Evolutionary conservation across 2,797 vertebrate genomes (phyloP).

Genomic region (Anableps anableps): DNA sequence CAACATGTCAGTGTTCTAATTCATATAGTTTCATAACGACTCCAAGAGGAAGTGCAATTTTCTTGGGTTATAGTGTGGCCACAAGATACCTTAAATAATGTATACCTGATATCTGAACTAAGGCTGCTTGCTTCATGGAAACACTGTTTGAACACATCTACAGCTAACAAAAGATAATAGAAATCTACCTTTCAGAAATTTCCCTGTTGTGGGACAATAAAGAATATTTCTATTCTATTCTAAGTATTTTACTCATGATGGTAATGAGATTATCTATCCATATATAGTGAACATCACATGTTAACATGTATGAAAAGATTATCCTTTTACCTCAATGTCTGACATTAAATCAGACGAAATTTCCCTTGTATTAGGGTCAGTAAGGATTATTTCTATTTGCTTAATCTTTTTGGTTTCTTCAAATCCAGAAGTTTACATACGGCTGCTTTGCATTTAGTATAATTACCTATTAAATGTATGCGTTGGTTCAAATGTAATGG

Average conservation of each 20-base stretch:
- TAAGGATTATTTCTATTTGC: background rate
- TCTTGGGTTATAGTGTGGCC: constrained; percentile 5
- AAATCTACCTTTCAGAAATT: too few relatives aligned
- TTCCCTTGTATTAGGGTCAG: background rate
- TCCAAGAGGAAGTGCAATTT: background rate
- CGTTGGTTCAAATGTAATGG: background rate
- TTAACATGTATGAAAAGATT: background rate
- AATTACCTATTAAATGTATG: background rate
- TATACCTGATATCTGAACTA: constrained; percentile 3
- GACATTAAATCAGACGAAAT: background rate
- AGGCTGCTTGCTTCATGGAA: background rate
- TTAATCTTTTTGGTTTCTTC: background rate
- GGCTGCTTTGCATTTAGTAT: background rate
- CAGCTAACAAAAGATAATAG: background rate
- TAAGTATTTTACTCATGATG: background rate
- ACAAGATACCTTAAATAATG: constrained; percentile 1
- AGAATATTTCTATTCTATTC: too few relatives aligned
- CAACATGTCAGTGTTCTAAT: background rate
- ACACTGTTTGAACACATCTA: background rate
- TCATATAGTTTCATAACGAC: background rate
- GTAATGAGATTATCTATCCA: background rate
- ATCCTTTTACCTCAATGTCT: background rate
- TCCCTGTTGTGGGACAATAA: too few relatives aligned
- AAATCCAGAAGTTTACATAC: background rate
- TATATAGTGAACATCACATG: background rate